Evolutionary conservation across 2,797 vertebrate species (phyloP).

Genomic region (Pogoniulus pusillus): DNA sequence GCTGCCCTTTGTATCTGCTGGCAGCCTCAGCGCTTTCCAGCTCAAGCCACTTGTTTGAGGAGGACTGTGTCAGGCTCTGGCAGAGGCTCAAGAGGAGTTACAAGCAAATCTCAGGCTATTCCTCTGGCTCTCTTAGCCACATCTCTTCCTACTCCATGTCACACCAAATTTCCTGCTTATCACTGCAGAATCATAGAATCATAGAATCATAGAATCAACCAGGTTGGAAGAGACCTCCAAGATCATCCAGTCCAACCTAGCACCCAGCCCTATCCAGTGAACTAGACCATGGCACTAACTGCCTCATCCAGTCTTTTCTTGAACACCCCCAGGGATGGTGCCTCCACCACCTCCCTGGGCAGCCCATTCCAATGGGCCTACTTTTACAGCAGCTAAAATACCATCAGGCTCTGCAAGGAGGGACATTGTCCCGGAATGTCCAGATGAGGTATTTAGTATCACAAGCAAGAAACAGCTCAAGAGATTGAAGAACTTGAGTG

Average conservation of each 20-base stretch:
- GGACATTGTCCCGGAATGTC: no score
- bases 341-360: no score
- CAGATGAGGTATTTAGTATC: background rate
- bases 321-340: no score
- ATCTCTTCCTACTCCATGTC: background rate
- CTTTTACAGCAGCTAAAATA: no score
- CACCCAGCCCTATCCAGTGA: no score
- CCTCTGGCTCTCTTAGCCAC: background rate
- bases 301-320: no score
- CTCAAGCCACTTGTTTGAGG: background rate
- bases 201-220: no score
- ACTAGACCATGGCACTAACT: no score
- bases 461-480: background rate
- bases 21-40: background rate
- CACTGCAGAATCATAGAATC: background rate
- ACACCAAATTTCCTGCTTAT: background rate
- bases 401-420: no score
- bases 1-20: background rate
- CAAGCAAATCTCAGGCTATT: constrained; percentile 16
- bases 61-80: constrained; percentile 20
- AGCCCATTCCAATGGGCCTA: no score
- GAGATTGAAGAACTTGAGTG: background rate
- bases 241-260: no score
- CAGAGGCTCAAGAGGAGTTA: background rate
- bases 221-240: no score